Percentiles rank a stretch among this genome's conserved stretches.
Conservation (phyloP, 2,888 invertebrate genomes). For the Diabrotica balteata region DNA sequence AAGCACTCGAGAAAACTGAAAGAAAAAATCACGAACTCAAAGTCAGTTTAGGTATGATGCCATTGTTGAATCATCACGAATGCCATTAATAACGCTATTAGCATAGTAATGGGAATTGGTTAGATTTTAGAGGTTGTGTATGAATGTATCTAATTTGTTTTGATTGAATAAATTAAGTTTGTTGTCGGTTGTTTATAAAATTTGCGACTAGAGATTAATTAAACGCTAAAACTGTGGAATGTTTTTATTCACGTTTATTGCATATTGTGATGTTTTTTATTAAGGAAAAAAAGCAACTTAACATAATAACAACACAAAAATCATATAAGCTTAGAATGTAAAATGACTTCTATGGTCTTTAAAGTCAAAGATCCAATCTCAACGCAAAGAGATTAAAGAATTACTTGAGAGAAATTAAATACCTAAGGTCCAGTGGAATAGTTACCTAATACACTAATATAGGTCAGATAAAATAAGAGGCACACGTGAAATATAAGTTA, state of each 20-base stretch:
- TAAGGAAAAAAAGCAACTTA: too few species aligned
- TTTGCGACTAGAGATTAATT: slow-evolving; percentile 4
- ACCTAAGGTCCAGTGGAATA: too few species aligned
- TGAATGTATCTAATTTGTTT: slow-evolving; percentile 16
- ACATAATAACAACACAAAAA: too few species aligned
- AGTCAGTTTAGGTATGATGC: slow-evolving; percentile 23
- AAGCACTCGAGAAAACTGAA: slow-evolving; percentile 4
- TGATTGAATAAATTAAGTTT: slow-evolving; percentile 6
- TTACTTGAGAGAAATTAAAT: too few species aligned
- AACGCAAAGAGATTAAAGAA: too few species aligned
- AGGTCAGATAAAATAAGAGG: too few species aligned
- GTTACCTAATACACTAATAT: too few species aligned
- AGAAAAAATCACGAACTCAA: not conserved
- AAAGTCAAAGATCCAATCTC: too few species aligned
- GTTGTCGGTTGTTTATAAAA: not conserved
- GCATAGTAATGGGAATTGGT: slow-evolving; percentile 25
- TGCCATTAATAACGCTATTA: slow-evolving; percentile 15
- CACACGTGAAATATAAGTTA: too few species aligned
- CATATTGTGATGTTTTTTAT: too few species aligned
- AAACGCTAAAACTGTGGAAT: not conserved
- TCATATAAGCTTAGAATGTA: too few species aligned
- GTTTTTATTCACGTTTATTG: not conserved
- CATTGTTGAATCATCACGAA: slow-evolving; percentile 23
- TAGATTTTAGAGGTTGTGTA: slow-evolving; percentile 16
- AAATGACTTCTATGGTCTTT: too few species aligned